Evolutionary conservation across 2,113 vertebrate genomes (phyloP).

Genomic region (Antechinus stuartii): DNA sequence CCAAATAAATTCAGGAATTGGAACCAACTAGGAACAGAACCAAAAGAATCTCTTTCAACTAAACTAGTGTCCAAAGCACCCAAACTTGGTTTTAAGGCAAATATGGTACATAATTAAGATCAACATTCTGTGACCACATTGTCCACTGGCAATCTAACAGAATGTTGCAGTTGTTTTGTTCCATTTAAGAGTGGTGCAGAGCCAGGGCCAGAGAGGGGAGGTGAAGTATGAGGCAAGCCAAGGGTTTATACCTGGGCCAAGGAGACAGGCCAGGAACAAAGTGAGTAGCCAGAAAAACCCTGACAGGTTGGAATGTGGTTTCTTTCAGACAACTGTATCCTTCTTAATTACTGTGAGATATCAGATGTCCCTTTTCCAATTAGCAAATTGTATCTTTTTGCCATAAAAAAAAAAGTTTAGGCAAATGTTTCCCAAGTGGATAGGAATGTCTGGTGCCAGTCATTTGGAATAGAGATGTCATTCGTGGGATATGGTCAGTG

Average conservation of each 20-base stretch:
- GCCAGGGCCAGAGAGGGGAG: neutral
- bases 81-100: neutral
- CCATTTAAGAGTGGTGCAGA: neutral
- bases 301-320: neutral
- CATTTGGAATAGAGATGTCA: constrained; percentile 20
- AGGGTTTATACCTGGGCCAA: neutral
- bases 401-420: neutral
- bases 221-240: no score
- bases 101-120: neutral
- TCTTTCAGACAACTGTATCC: constrained; percentile 20
- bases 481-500: constrained; percentile 28
- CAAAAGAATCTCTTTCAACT: neutral
- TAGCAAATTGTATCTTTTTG: constrained; percentile 13
- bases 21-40: neutral
- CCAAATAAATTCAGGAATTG: neutral
- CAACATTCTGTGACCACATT: neutral
- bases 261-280: neutral
- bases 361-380: neutral
- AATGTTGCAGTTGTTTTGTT: neutral
- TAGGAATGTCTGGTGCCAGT: constrained; percentile 31
- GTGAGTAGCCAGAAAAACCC: neutral
- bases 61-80: neutral
- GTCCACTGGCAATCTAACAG: neutral
- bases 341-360: neutral
- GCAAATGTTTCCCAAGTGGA: neutral